Evolutionary conservation across 2,888 invertebrate genomes (phyloP), one percentile per base, ranked within the genome.

Genomic region (Zaprionus bogoriensis): DNA sequence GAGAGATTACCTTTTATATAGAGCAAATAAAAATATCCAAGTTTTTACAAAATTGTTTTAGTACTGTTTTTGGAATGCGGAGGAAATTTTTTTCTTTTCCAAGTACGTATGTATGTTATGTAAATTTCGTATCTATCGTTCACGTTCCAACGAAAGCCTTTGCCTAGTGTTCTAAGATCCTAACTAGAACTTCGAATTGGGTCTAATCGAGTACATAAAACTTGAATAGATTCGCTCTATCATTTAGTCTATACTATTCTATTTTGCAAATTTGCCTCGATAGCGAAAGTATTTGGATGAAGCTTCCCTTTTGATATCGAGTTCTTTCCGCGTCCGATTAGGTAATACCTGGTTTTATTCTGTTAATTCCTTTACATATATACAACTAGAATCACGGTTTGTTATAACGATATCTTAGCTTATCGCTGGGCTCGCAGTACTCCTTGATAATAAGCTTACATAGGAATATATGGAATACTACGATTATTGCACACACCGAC

Each of bases 371-470:
- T 51, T 36, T 47, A 67, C 50, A 36, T 68, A 65, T 65, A 62
- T 77, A 81, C 39, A 84, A 79, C 88, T 90, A 90, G 82, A 86
- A 91, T 93, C 92, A 94, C 81, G 94, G 93, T 91, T 95, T 95
- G 87, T 93, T 94, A 89, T 95, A 95, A 76, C 95, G 92, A 89
- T 94, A 92, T 88, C 94, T 92, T 81, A 94, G 93, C 87, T 93
- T 94, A 82, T 94, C 94, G 70, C 94, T 93, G 50, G 92, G 93
- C 75, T 94, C 94, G 89, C 96, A 97, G 90, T 96, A 97, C 89
- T 97, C 97, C 82, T 96, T 96, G 92, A 96, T 96, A 73, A 98
- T 96, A 77, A 98, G 93, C 91, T 97, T 97, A 92, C 96, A 96
- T 23, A 98, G 93, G 92, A 98, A 98, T 84, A 98, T 92, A 91